Evolutionary conservation across 2,888 invertebrate genomes (phyloP).

Genomic region (Eristalis tenax): DNA sequence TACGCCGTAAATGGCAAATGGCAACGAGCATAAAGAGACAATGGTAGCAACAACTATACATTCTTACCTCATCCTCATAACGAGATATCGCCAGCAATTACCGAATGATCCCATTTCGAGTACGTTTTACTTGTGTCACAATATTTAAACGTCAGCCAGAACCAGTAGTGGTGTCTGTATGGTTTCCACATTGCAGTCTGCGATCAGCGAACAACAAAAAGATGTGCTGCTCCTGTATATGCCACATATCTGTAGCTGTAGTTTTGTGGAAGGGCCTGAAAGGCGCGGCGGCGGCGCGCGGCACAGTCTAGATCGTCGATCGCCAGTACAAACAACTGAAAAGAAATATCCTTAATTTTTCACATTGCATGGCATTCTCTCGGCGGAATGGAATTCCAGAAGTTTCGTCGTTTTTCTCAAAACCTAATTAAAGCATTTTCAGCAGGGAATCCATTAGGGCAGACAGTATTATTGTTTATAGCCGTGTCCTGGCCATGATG

Average conservation of each 20-base stretch:
- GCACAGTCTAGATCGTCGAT: not conserved
- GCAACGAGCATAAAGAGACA: conserved; percentile 50
- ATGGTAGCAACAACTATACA: conserved; percentile 54
- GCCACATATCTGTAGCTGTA: too few relatives aligned
- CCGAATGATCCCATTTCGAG: conserved; percentile 71
- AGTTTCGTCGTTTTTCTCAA: conserved; percentile 71
- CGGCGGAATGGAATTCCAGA: conserved; percentile 67
- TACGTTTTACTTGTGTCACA: conserved; percentile 72
- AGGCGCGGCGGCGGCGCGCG: not conserved
- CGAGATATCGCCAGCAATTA: conserved; percentile 69
- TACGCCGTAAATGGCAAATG: conserved; percentile 61
- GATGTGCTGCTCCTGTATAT: too few relatives aligned
- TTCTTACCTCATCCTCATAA: conserved; percentile 59
- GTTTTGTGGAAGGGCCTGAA: not conserved
- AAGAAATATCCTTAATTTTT: conserved; percentile 72
- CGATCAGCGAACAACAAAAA: not conserved
- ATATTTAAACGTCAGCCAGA: conserved; percentile 68
- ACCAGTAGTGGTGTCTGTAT: conserved; percentile 14
- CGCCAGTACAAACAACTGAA: conserved; percentile 17
- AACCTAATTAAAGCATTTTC: conserved; percentile 72
- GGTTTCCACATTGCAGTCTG: conserved; percentile 38
- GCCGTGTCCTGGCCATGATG: conserved; percentile 72
- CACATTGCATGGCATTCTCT: conserved; percentile 70
- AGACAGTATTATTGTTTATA: conserved; percentile 73
- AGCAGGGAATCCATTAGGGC: conserved; percentile 72